phyloP scores from a whole-genome alignment of 2,888 invertebrate species.

The Diarsia dahlii region DNA sequence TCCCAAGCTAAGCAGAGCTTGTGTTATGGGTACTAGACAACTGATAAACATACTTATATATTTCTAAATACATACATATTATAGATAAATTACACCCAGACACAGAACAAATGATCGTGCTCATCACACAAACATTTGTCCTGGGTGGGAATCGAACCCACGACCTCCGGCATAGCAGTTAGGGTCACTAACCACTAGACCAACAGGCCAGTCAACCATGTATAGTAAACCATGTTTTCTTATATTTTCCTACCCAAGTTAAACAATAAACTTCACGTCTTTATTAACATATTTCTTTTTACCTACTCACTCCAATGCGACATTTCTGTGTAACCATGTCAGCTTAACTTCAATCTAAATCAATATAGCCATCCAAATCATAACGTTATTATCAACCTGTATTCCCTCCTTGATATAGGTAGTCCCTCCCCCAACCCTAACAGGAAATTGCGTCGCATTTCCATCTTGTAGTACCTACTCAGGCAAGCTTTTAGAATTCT shows the following conservation, averaged over 20 bases:
- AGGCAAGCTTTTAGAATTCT: slow-evolving; percentile 15
- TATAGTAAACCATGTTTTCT: neutral
- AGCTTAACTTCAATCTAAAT: slow-evolving; percentile 27
- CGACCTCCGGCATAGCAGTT: no score
- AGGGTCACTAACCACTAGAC: no score
- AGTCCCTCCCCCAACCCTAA: slow-evolving; percentile 35
- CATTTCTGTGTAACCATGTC: neutral
- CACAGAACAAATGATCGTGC: no score
- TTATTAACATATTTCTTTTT: neutral
- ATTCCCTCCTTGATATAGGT: slow-evolving; percentile 16
- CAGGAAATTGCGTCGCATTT: slow-evolving; percentile 49
- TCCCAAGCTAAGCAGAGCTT: no score
- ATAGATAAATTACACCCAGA: no score
- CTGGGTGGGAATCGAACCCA: no score
- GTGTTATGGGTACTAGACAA: no score
- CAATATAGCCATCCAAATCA: slow-evolving; percentile 42
- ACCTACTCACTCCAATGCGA: neutral
- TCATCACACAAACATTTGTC: no score
- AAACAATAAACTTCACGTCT: neutral
- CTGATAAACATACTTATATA: no score
- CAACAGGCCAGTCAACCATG: no score
- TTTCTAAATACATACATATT: no score
- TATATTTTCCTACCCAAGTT: neutral
- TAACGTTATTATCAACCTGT: slow-evolving; percentile 41
- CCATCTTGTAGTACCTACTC: slow-evolving; percentile 7